Evolutionary conservation across 1,140 invertebrate species (phyloP).

Genomic region (Aradophagus sp.): DNA sequence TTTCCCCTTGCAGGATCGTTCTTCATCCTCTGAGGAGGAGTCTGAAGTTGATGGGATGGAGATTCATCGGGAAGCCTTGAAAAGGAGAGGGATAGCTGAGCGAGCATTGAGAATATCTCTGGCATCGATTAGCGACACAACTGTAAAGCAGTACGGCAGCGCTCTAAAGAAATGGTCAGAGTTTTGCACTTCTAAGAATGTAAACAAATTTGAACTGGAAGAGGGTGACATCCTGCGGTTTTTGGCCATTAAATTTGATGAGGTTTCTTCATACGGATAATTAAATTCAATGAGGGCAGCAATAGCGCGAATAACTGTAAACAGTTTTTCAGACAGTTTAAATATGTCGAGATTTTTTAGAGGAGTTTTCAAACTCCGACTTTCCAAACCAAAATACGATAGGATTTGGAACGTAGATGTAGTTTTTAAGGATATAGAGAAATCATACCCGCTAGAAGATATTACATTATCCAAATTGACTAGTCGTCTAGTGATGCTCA

Average conservation of each 20-base stretch:
- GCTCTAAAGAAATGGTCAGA: not conserved
- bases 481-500: not conserved
- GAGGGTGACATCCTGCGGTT: slow-evolving; percentile 5
- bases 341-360: slow-evolving; percentile 1
- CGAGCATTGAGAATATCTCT: slow-evolving; percentile 1
- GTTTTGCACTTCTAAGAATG: not conserved
- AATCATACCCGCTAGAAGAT: not conserved
- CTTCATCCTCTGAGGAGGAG: slow-evolving; percentile 16
- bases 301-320: not conserved
- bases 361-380: slow-evolving; percentile 2
- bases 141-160: not conserved
- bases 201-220: not conserved
- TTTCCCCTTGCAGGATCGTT: slow-evolving; percentile 16
- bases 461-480: not conserved
- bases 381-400: slow-evolving; percentile 7
- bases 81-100: slow-evolving; percentile 1
- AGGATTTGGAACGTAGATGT: slow-evolving; percentile 15
- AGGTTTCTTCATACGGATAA: not conserved
- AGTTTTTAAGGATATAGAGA: slow-evolving; percentile 1
- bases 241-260: slow-evolving; percentile 2
- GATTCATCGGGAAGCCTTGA: slow-evolving; percentile 7
- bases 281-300: slow-evolving; percentile 11
- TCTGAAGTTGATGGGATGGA: slow-evolving; percentile 13
- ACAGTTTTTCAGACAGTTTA: not conserved
- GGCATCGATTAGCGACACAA: slow-evolving; percentile 1